These are phyloP conservation scores for Drosophila conformis DNA, from an alignment of 2,888 invertebrate genomes.

Conservation along the genomic window DNA sequence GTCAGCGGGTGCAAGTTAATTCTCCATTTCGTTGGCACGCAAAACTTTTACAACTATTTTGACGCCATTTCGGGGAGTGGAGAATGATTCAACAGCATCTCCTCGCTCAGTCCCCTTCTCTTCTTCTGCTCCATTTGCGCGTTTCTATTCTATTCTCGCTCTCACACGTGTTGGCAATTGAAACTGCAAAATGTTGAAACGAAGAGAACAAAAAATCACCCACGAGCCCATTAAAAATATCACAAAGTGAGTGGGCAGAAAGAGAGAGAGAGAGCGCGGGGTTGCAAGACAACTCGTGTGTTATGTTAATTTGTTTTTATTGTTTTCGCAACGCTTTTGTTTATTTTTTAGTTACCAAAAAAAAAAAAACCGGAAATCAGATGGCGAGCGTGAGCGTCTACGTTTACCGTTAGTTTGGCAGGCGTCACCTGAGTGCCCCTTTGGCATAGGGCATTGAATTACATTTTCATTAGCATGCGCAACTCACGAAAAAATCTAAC, in stretches of 20 bases:
- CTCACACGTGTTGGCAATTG: slow-evolving; percentile 74
- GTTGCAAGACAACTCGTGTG: slow-evolving; percentile 46
- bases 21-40: slow-evolving; percentile 27
- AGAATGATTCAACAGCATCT: slow-evolving; percentile 11
- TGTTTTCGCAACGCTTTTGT: slow-evolving; percentile 52
- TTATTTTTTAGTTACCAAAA: slow-evolving; percentile 21
- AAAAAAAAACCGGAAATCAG: slow-evolving; percentile 62
- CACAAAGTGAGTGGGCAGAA: slow-evolving; percentile 25
- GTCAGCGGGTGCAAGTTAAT: slow-evolving; percentile 44
- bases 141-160: slow-evolving; percentile 35
- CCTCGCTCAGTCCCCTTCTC: not conserved
- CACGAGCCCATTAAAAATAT: slow-evolving; percentile 65
- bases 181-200: slow-evolving; percentile 59
- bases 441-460: slow-evolving; percentile 66
- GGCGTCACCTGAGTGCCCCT: slow-evolving; percentile 24
- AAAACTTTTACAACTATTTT: slow-evolving; percentile 23
- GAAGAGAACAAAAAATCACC: slow-evolving; percentile 44
- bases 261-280: not conserved
- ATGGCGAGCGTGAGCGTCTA: slow-evolving; percentile 16
- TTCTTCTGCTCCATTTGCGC: slow-evolving; percentile 27
- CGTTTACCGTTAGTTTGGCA: slow-evolving; percentile 54
- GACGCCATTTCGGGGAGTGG: slow-evolving; percentile 17
- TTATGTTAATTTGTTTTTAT: slow-evolving; percentile 73
- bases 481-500: slow-evolving; percentile 42
- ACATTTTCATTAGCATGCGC: slow-evolving; percentile 66